Evolutionary conservation across 92 coral and sea anemone species (phyloP), one percentile per base, ranked within the genome.

Genomic region (Actinostola sp.): DNA sequence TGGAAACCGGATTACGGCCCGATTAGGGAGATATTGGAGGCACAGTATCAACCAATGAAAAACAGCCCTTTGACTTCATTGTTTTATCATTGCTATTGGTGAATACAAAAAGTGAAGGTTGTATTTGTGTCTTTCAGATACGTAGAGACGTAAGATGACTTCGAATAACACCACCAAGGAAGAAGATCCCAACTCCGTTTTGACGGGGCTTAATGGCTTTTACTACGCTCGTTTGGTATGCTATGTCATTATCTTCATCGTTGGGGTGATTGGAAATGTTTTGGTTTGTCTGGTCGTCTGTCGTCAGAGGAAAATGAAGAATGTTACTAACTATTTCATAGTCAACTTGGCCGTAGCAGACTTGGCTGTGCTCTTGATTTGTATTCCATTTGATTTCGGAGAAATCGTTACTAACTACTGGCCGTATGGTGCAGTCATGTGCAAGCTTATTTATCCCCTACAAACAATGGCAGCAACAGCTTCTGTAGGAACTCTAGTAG

Each of bases 391-490:
- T 70, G 90, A 83, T 61, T 84, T 84, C 24, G 92, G 92, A 2
- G 91, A 89, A 67, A 84, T 76, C 36, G 66, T 91, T 12, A 91
- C 92, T 7, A 61, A 71, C 16, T 70, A 82, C 46, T 95, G 97
- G 87, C 96, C 97, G 4, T 95, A 95, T 38, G 99, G 99, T 0
- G 88, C 88, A 0, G 83, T 92, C 7, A 89, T 95, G 91, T 95
- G 99, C 62, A 82, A 89, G 43, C 81, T 95, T 0, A 76, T 95
- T 25, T 85, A 82, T 49, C 99, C 99, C 3, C 72, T 95, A 20
- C 99, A 95, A 73, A 95, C 99, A 9, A 81, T 95, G 91, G 99
- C 99, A 0, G 75, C 97, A 0, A 95, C 97, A 0, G 99, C 99
- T 3, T 95, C 99, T 0, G 99, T 95, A 0, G 95, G 97, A 34